These are phyloP conservation scores for Saimiri boliviensis DNA, from an alignment of 2,113 vertebrate species.

Conservation along the genomic window DNA sequence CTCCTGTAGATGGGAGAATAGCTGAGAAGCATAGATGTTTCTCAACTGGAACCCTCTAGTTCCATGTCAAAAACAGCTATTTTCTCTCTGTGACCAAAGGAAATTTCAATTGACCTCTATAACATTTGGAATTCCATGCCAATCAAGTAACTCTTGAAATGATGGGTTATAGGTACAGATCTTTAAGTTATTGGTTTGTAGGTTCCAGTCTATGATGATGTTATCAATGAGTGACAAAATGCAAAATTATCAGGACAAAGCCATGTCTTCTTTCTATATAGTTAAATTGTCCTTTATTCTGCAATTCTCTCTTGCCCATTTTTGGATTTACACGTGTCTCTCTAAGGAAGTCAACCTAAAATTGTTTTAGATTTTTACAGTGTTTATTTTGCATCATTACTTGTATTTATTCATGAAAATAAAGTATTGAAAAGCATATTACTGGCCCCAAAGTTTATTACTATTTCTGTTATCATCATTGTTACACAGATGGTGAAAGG, in stretches of 20 bases:
- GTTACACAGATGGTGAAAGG: background rate
- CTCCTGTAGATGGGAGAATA: constrained; percentile 22
- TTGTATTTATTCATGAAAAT: background rate
- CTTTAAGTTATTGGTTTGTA: background rate
- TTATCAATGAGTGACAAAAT: background rate
- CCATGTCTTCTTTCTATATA: rapidly evolving
- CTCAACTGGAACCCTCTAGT: background rate
- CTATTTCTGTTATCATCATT: background rate
- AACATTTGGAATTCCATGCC: background rate
- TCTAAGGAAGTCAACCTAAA: background rate
- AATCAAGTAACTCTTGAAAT: background rate
- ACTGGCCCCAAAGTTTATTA: background rate
- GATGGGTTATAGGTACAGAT: background rate
- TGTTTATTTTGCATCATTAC: background rate
- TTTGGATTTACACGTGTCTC: background rate
- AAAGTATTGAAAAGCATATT: background rate
- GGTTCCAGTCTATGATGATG: background rate
- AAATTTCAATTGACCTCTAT: background rate
- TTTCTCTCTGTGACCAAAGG: constrained; percentile 5
- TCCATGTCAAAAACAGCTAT: constrained; percentile 37
- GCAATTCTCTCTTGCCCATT: background rate
- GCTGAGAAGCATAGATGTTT: background rate
- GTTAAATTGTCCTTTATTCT: background rate
- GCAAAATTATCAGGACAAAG: background rate
- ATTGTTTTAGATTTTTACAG: background rate